Base-by-base conservation (phyloP, 2,113 vertebrate species). In the Centropus bengalensis region DNA sequence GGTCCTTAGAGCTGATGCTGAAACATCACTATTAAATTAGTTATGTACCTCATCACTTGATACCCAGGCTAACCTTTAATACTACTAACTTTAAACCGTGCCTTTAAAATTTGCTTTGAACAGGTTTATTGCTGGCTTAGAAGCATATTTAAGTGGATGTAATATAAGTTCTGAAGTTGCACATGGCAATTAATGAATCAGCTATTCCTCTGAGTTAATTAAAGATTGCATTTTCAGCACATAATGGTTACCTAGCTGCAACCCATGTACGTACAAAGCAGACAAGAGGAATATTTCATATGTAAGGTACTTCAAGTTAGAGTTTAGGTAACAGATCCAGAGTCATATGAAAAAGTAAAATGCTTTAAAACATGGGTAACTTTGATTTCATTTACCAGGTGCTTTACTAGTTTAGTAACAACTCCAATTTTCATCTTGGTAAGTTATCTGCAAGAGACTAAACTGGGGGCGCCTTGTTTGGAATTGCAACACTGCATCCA, bases 181-280 rank as follows among this genome's bases (percentile, higher is more conserved):
- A 81, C 49, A 49, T 2, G 4, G 64, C 75, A 95, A 93, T 88
- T 96, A 95, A 94, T 90, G 86, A 93, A 94, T 91, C 86, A 90
- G 80, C 92, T 92, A 30, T 90, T 94, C 88, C 44, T 88, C 63
- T 3, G 2, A 77, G 68, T 86, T 91, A 95, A 96, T 95, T 94
- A 94, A 91, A 93, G 67, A 93, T 40, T 93, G 90, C 3, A 0
- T 68, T 95, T 94, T 91, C 88, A 93, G 64, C 77, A 82, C 32
- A 9, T 82, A 95, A 89, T 82, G 91, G 82, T 94, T 88, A 93
- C 88, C 87, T 77, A 83, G 87, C 71, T 80, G 55, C 83, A 51
- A 91, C 55, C 1, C 3, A 76, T 27, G 42, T 74, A 83, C 64
- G 67, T 77, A 52, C n/a, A 86, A 83, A 75, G 88, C n/a, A 63